A percentile compares a stretch with the other conserved stretches of the same genome.
phyloP scores from a whole-genome alignment of 2,113 vertebrate genomes.

The Mirza zaza region DNA sequence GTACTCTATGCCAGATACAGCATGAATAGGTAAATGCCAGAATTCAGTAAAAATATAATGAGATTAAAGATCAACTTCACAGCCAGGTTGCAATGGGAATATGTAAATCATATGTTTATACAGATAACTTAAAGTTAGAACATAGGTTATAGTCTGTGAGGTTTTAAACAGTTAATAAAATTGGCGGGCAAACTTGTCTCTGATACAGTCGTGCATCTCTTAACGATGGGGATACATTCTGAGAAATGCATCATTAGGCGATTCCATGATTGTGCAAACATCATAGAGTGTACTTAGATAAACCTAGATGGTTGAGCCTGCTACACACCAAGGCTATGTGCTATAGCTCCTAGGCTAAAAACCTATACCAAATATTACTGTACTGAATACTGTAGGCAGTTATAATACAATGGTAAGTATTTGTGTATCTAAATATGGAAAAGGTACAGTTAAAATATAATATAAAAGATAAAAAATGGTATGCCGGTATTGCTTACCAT shows the following conservation, averaged over 20 bases:
- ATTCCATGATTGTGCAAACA: neutral
- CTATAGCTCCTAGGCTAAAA: neutral
- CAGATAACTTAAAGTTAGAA: neutral
- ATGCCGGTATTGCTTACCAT: too few relatives aligned
- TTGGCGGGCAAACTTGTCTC: neutral
- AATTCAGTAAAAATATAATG: neutral
- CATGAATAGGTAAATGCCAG: neutral
- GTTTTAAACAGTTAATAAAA: neutral
- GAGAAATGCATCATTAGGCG: neutral
- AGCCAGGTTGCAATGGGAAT: neutral
- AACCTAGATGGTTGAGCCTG: neutral
- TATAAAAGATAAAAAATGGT: too few relatives aligned
- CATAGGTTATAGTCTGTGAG: neutral
- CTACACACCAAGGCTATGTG: neutral
- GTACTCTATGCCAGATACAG: neutral
- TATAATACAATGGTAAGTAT: neutral
- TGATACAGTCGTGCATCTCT: neutral
- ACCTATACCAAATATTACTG: neutral
- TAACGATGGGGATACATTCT: neutral
- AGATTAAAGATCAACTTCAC: neutral
- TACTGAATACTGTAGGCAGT: neutral
- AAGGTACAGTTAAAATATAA: too few relatives aligned
- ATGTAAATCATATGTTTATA: neutral
- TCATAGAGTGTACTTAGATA: neutral
- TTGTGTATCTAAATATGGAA: neutral